Base-by-base conservation (phyloP, 2,113 vertebrate genomes). In the Columba livia region DNA sequence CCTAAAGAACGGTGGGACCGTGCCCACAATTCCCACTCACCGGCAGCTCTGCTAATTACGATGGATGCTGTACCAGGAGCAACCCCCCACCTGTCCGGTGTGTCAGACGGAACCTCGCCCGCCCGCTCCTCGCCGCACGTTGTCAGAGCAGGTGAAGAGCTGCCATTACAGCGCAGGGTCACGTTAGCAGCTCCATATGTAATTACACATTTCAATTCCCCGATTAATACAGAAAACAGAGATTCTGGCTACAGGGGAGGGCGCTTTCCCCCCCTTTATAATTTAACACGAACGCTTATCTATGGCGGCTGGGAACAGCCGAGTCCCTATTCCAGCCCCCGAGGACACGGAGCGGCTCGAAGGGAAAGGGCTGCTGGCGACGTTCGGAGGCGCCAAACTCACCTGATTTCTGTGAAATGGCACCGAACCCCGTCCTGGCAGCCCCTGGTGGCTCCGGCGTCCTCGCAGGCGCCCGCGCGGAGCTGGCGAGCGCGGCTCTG, bases 71-170 rank as follows among this genome's bases (percentile, higher is more conserved):
- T 28, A 11, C n/a, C 13, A 5, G 36, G 42, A 75, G 31, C 6
- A 1, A 54, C n/a, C 16, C 69, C 51, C 26, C 13, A 60, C 48
- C 26, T 24, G 32, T 7, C 58, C 42, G 1, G 3, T 23, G 31
- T 14, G 23, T 8, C 7, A 28, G 36, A 17, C 20, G 58, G 58
- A 61, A 4, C 10, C 84, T 17, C 20, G 3, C 2, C 20, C 4
- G 10, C 2, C 20, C 4, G 10, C 0, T 1, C 4, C 11, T 8
- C 20, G 6, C 12, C 56, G 29, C 3, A 10, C 3, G 7, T 20
- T 13, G 16, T 12, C 34, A 47, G 53, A n/a, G 81, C 50, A 51
- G 32, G 77, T 24, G 31, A 6, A 29, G 56, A 20, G 71, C 14
- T 31, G 50, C 60, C 42, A 5, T 32, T 5, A 10, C 2, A 66